Conservation (phyloP, 2,113 vertebrate species). For the Neolamprologus fasciatus region DNA sequence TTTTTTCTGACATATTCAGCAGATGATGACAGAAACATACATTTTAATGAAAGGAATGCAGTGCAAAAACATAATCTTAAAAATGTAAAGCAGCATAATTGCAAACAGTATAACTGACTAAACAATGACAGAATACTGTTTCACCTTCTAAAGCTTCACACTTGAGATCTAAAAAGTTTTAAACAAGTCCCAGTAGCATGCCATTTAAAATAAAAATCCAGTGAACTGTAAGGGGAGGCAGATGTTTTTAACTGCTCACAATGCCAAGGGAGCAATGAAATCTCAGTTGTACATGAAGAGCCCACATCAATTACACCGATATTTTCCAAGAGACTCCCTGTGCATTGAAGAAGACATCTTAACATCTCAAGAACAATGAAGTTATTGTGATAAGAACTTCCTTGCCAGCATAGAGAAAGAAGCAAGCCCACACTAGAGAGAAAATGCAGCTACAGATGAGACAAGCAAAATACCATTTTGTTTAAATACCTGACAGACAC, state of each 20-base stretch:
- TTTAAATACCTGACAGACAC: neutral
- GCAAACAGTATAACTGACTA: neutral
- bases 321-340: neutral
- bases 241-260: neutral
- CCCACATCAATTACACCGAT: neutral
- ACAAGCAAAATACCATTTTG: neutral
- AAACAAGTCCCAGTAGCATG: neutral
- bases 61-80: neutral
- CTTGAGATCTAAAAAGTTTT: neutral
- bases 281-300: neutral
- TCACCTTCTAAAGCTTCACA: neutral
- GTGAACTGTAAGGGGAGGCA: neutral
- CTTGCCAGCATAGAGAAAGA: neutral
- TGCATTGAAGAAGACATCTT: neutral
- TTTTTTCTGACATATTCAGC: neutral
- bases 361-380: neutral
- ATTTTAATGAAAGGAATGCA: fast-evolving
- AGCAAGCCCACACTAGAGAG: neutral
- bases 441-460: neutral
- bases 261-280: neutral
- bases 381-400: neutral
- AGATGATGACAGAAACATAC: neutral
- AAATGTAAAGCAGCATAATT: neutral
- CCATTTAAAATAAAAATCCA: neutral
- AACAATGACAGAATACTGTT: neutral